These are phyloP conservation scores for Planiliza haematocheilus DNA, from an alignment of 2,113 vertebrate genomes.

Conservation along the genomic window DNA sequence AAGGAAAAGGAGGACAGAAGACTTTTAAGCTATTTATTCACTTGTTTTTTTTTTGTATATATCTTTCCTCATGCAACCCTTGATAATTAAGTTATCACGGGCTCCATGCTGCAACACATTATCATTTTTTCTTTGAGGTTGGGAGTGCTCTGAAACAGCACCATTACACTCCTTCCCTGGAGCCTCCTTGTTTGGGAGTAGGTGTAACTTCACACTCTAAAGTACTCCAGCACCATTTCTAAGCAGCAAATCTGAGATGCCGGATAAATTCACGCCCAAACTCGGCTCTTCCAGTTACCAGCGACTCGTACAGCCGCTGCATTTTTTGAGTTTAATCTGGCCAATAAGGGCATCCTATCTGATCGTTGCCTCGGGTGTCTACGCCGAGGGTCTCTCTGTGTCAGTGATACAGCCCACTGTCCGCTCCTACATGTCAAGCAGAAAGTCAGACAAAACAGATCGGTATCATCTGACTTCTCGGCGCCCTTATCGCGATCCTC, in stretches of 20 bases:
- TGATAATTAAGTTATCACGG: slow-evolving; percentile 8
- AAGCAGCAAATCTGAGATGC: slow-evolving; percentile 11
- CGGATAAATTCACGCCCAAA: slow-evolving; percentile 6
- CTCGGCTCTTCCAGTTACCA: neutral
- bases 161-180: slow-evolving; percentile 15
- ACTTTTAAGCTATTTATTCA: neutral
- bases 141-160: slow-evolving; percentile 6
- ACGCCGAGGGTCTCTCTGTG: slow-evolving; percentile 33
- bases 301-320: neutral
- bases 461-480: slow-evolving; percentile 56
- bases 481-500: slow-evolving; percentile 57
- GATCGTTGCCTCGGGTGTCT: slow-evolving; percentile 47
- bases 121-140: neutral
- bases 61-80: neutral
- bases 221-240: slow-evolving; percentile 13
- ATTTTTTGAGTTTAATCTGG: neutral
- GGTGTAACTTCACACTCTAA: slow-evolving; percentile 1
- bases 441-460: slow-evolving; percentile 62
- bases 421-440: slow-evolving; percentile 55
- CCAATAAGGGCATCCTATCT: slow-evolving; percentile 49
- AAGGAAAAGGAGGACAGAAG: too few relatives aligned
- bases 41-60: neutral
- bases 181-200: slow-evolving; percentile 5
- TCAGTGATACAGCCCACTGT: slow-evolving; percentile 48
- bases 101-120: neutral